Evolutionary conservation across 2,888 invertebrate genomes (phyloP).

Genomic region (Abscondita cerata): DNA sequence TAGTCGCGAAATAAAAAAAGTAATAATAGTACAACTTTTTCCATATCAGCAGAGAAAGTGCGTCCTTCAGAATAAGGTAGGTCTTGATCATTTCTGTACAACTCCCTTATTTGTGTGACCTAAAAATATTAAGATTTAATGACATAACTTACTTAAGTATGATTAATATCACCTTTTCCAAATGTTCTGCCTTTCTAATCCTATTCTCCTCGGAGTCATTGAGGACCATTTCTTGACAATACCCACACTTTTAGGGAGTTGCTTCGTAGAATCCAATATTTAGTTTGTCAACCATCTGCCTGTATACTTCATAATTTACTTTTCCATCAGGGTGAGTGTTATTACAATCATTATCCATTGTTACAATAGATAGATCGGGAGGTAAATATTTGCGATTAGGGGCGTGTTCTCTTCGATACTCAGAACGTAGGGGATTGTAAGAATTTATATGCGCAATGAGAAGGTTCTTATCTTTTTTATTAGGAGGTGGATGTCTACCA

Average conservation of each 20-base stretch:
- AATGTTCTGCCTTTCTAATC: neutral
- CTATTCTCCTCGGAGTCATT: neutral
- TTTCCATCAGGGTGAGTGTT: constrained; percentile 1
- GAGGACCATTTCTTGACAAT: too few relatives aligned
- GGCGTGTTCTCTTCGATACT: too few relatives aligned
- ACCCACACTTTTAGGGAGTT: neutral
- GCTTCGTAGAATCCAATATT: neutral
- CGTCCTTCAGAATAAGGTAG: too few relatives aligned
- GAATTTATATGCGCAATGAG: neutral
- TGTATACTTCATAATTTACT: neutral
- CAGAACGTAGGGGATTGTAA: neutral
- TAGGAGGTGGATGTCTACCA: neutral
- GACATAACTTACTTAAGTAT: neutral
- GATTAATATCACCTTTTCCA: too few relatives aligned
- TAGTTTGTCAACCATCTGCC: neutral
- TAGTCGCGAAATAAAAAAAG: neutral
- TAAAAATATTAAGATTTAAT: neutral
- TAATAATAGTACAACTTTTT: too few relatives aligned
- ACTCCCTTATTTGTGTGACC: too few relatives aligned
- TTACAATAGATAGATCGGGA: neutral
- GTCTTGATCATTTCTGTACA: neutral
- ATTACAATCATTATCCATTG: neutral
- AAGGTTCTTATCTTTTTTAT: neutral
- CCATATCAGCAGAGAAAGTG: neutral
- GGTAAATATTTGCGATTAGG: neutral